Evolutionary conservation across 2,888 invertebrate genomes (phyloP).

Genomic region (Hipparchia sbordonii): DNA sequence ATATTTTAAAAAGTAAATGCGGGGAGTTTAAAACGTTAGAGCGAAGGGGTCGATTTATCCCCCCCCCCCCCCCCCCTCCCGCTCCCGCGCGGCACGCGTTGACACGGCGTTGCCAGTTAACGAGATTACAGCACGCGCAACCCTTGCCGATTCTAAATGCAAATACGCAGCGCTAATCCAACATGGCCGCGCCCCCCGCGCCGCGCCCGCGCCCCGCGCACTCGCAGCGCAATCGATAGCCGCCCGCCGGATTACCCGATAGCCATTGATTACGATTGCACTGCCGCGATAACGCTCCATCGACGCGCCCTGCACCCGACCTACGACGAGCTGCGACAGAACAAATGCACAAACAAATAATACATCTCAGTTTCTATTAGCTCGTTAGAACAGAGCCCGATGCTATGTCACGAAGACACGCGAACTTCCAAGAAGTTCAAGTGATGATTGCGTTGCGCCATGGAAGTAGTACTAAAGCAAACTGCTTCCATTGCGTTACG

Average conservation of each 20-base stretch:
- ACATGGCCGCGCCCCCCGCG: slow-evolving; percentile 51
- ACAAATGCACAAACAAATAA: background rate
- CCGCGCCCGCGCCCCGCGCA: slow-evolving; percentile 37
- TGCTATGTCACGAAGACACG: no score
- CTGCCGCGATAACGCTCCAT: background rate
- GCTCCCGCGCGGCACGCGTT: slow-evolving; percentile 29
- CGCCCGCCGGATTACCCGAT: background rate
- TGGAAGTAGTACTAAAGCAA: no score
- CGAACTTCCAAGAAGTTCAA: no score
- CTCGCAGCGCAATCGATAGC: slow-evolving; percentile 21
- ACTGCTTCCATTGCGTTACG: no score
- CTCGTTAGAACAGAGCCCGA: no score
- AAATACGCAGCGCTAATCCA: slow-evolving; percentile 63
- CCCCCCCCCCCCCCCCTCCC: background rate
- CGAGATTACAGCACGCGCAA: slow-evolving; percentile 53
- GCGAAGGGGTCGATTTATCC: slow-evolving; percentile 17
- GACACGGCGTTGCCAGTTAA: slow-evolving; percentile 49
- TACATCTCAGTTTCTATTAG: background rate
- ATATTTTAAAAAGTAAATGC: slow-evolving; percentile 41
- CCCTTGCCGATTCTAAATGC: slow-evolving; percentile 67
- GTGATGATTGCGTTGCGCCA: no score
- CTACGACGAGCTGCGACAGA: slow-evolving; percentile 2
- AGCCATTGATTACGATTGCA: slow-evolving; percentile 8
- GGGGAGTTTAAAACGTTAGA: slow-evolving; percentile 41
- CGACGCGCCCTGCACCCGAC: slow-evolving; percentile 1